Percentiles rank a stretch among this genome's conserved stretches.
Conservation (phyloP, 37 sponge, comb jelly and placozoan species). For the Lycopodina hypogea region DNA sequence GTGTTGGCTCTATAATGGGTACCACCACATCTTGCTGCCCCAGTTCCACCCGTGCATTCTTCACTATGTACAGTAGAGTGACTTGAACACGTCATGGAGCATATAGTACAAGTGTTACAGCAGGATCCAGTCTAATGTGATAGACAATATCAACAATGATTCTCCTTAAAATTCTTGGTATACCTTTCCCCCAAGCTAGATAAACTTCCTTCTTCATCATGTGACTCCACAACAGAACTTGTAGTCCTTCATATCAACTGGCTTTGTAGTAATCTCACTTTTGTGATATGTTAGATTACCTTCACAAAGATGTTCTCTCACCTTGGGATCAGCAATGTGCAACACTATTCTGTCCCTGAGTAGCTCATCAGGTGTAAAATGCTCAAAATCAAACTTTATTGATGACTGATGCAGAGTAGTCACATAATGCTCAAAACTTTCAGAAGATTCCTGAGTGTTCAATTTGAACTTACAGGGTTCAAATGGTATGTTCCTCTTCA, state of each 20-base stretch:
- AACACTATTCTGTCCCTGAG: conserved; percentile 37
- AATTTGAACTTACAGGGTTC: no score
- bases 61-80: conserved; percentile 19
- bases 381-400: conserved; percentile 14
- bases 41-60: conserved; percentile 12
- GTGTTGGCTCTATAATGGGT: no score
- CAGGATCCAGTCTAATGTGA: conserved; percentile 25
- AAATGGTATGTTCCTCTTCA: no score
- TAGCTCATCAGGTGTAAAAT: conserved; percentile 29
- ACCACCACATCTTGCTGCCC: no score
- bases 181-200: conserved; percentile 57
- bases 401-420: no score
- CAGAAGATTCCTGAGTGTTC: no score
- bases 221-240: no score
- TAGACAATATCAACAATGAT: conserved; percentile 53
- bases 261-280: background rate
- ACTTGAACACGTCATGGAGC: no score
- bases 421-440: no score
- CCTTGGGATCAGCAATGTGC: conserved; percentile 23
- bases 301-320: conserved; percentile 16
- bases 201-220: background rate
- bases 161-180: conserved; percentile 46
- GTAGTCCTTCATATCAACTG: no score
- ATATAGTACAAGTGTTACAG: background rate
- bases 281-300: background rate